Evolutionary conservation across 2,113 vertebrate species (phyloP).

Genomic region (Cichladusa arquata): DNA sequence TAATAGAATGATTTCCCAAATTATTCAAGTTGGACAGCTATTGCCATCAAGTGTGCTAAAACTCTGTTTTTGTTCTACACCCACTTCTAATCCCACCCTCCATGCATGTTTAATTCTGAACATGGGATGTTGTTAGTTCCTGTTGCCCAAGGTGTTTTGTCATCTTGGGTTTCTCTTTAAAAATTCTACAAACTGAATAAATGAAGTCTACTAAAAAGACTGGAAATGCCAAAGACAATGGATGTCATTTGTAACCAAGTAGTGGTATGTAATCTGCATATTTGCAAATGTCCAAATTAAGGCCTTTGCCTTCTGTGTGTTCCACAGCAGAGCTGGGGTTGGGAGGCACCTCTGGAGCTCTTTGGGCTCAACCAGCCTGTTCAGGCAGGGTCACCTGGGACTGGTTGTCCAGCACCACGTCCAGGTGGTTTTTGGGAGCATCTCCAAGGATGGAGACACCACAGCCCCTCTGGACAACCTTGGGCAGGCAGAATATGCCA

Average conservation of each 20-base stretch:
- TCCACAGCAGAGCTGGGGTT: too few relatives aligned
- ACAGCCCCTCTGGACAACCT: too few relatives aligned
- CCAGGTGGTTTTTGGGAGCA: too few relatives aligned
- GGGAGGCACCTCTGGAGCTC: too few relatives aligned
- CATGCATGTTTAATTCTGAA: neutral
- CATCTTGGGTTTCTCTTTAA: neutral
- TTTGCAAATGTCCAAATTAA: neutral
- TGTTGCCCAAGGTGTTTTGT: neutral
- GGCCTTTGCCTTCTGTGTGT: neutral
- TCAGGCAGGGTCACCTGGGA: too few relatives aligned
- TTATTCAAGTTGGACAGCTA: neutral
- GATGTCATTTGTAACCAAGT: neutral
- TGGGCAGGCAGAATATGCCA: too few relatives aligned
- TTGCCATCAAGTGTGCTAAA: rapidly evolving
- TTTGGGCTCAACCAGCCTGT: too few relatives aligned
- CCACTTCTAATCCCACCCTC: neutral
- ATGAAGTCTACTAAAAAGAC: neutral
- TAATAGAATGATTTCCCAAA: neutral
- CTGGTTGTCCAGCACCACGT: too few relatives aligned
- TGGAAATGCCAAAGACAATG: neutral
- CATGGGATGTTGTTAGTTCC: neutral
- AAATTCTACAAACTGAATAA: neutral
- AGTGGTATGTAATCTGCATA: neutral
- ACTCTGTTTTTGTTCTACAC: neutral
- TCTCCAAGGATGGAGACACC: too few relatives aligned